Percentiles rank a stretch among this genome's conserved stretches.
phyloP scores from a whole-genome alignment of 2,113 vertebrate genomes.

The Eolophus roseicapilla region DNA sequence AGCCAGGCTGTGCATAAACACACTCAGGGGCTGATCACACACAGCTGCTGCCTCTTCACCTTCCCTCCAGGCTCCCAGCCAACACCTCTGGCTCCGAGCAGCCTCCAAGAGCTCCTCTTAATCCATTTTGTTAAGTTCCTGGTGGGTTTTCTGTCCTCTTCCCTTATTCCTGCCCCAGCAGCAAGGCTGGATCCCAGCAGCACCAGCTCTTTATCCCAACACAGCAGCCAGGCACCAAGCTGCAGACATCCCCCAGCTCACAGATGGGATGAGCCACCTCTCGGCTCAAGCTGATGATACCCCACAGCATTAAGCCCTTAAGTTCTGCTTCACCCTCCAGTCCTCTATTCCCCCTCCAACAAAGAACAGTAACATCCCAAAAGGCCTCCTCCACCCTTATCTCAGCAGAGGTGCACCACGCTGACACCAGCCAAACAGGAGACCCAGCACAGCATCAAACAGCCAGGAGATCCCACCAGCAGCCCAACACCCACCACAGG shows the following conservation, averaged over 20 bases:
- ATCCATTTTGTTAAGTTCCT: accelerated
- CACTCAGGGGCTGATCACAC: neutral
- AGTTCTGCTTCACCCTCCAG: neutral
- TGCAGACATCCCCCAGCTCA: neutral
- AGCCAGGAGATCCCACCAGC: neutral
- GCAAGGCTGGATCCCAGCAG: neutral
- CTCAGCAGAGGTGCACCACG: neutral
- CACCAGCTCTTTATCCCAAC: no score
- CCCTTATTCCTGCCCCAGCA: neutral
- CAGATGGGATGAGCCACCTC: neutral
- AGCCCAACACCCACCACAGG: accelerated
- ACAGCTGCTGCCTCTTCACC: neutral
- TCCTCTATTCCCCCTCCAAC: accelerated
- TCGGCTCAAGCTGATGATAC: accelerated
- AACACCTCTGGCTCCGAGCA: neutral
- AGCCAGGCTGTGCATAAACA: neutral
- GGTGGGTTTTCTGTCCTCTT: no score
- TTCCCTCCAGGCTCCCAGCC: neutral
- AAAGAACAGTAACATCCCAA: neutral
- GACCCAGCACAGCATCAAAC: neutral
- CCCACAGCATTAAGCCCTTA: neutral
- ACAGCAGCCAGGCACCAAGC: neutral
- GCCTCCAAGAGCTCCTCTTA: neutral
- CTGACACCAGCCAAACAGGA: neutral
- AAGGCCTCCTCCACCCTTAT: neutral